Percentiles rank a stretch among this genome's conserved stretches.
These are phyloP conservation scores for Platycheirus albimanus DNA, from an alignment of 2,888 invertebrate species.

Conservation along the genomic window DNA sequence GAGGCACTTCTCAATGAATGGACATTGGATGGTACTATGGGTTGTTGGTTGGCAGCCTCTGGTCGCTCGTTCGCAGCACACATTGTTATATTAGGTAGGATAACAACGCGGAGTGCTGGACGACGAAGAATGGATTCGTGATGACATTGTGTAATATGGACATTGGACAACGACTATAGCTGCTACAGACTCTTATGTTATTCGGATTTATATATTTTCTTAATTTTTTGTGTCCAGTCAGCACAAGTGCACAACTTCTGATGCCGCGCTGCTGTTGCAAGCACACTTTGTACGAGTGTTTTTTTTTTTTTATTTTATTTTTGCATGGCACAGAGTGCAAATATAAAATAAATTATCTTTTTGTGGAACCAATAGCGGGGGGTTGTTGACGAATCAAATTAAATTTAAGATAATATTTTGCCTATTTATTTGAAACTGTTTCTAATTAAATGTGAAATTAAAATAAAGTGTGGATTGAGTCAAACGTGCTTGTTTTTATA, in stretches of 20 bases:
- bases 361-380: no score
- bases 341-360: no score
- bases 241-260: slow-evolving; percentile 65
- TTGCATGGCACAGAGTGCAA: neutral
- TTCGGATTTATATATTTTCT: slow-evolving; percentile 66
- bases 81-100: slow-evolving; percentile 37
- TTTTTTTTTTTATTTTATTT: slow-evolving; percentile 19
- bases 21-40: slow-evolving; percentile 11
- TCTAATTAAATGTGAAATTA: no score
- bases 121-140: slow-evolving; percentile 70
- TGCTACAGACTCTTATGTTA: slow-evolving; percentile 55
- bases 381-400: no score
- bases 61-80: slow-evolving; percentile 23
- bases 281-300: slow-evolving; percentile 38
- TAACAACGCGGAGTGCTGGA: slow-evolving; percentile 23
- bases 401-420: no score
- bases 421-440: no score
- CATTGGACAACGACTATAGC: slow-evolving; percentile 45
- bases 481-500: no score
- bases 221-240: slow-evolving; percentile 57
- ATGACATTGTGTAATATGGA: slow-evolving; percentile 72
- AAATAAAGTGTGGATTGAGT: no score
- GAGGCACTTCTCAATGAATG: slow-evolving; percentile 67
- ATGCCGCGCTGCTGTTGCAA: slow-evolving; percentile 24
- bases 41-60: slow-evolving; percentile 15